These are phyloP conservation scores for Tetrao urogallus DNA, from an alignment of 2,113 vertebrate genomes.

Conservation along the genomic window DNA sequence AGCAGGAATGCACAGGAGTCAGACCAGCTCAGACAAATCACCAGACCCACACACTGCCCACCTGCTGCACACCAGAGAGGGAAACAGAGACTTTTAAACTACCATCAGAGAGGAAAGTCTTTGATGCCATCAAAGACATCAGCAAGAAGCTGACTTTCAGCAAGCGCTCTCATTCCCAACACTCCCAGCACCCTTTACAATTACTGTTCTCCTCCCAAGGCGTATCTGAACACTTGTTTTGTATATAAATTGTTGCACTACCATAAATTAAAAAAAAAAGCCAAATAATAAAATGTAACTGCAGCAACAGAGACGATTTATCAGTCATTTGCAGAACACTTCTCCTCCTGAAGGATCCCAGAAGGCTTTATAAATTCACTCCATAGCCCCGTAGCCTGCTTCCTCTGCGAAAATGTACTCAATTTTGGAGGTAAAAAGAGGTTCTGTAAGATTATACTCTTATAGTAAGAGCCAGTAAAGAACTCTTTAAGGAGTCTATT, in stretches of 20 bases:
- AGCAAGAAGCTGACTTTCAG: background rate
- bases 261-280: conserved; percentile 35
- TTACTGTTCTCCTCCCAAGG: background rate
- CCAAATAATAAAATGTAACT: conserved; percentile 46
- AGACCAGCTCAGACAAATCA: no score
- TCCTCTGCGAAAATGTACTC: conserved; percentile 20
- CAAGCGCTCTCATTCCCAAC: background rate
- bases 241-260: conserved; percentile 10
- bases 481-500: conserved; percentile 40
- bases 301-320: conserved; percentile 58
- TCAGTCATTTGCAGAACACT: conserved; percentile 64
- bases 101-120: background rate
- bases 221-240: background rate
- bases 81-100: background rate
- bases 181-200: background rate
- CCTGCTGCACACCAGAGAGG: background rate
- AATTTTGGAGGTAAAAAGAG: conserved; percentile 49
- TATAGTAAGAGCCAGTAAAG: conserved; percentile 20
- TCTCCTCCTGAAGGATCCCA: conserved; percentile 51
- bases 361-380: conserved; percentile 63
- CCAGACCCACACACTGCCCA: background rate
- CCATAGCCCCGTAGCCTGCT: background rate
- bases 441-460: conserved; percentile 49
- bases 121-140: background rate
- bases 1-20: fast-evolving